phyloP scores from a whole-genome alignment of 2,797 vertebrate species.

The Lacerta bilineata region DNA sequence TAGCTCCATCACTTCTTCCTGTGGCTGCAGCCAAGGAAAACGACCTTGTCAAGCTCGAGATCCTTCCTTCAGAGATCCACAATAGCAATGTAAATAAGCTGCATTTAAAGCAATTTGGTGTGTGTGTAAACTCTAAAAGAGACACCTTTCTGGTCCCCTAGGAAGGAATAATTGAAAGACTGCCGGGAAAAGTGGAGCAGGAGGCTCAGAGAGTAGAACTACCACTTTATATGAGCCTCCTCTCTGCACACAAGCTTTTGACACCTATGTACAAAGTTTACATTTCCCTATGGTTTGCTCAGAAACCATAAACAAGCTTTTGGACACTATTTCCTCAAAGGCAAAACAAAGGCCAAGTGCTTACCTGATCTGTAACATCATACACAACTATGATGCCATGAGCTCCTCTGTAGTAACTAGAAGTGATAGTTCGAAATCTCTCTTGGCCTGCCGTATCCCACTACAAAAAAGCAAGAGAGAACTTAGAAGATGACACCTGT shows the following conservation, averaged over 20 bases:
- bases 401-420: slow-evolving; percentile 99
- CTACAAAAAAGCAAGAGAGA: slow-evolving; percentile 73
- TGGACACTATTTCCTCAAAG: neutral
- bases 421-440: slow-evolving; percentile 97
- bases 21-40: neutral
- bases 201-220: neutral
- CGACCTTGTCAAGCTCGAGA: neutral
- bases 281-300: neutral
- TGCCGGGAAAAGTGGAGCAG: neutral
- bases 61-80: neutral
- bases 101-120: neutral
- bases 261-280: too few species aligned
- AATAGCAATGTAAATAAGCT: neutral
- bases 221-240: neutral
- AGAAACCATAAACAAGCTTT: neutral
- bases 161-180: neutral
- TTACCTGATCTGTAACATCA: slow-evolving; percentile 98
- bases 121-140: neutral
- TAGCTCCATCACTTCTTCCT: too few species aligned
- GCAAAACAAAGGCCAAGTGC: slow-evolving; percentile 8
- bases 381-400: slow-evolving; percentile 99
- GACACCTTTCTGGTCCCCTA: neutral
- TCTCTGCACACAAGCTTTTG: neutral
- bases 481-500: neutral
- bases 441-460: slow-evolving; percentile 99